These are phyloP conservation scores for Gallinago jamesoni DNA, from an alignment of 2,113 vertebrate species.

Conservation along the genomic window DNA sequence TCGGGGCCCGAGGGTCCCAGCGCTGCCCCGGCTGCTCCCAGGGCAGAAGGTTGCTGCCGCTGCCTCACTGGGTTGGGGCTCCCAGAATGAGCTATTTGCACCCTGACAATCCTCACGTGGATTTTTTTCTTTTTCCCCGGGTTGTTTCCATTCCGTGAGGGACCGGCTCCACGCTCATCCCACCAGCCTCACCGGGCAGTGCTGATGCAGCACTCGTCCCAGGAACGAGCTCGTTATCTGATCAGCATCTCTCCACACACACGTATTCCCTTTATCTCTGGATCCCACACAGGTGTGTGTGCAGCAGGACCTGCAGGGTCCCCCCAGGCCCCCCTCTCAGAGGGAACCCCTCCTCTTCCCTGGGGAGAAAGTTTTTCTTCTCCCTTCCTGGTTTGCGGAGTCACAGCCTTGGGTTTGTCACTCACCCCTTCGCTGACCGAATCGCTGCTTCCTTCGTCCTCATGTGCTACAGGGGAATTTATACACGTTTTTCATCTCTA, in stretches of 20 bases:
- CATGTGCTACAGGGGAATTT: background rate
- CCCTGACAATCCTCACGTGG: background rate
- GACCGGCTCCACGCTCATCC: background rate
- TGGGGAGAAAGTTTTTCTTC: background rate
- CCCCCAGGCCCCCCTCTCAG: background rate
- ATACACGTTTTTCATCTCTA: conserved; percentile 46
- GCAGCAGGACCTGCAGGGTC: background rate
- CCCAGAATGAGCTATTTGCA: background rate
- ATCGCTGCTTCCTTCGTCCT: background rate
- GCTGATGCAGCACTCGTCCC: background rate
- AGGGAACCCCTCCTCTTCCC: background rate
- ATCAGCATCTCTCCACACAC: background rate
- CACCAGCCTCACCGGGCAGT: background rate
- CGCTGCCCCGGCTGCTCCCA: background rate
- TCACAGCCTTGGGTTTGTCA: background rate
- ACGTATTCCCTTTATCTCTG: background rate
- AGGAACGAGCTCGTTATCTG: background rate
- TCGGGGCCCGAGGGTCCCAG: background rate
- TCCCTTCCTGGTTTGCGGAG: no score
- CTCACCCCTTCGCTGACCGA: background rate
- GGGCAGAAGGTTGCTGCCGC: background rate
- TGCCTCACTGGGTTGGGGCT: background rate
- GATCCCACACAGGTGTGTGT: accelerated
- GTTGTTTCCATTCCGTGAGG: background rate
- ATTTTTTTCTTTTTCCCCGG: background rate